A percentile compares a stretch with the other conserved stretches of the same genome.
Conservation (phyloP, 2,888 invertebrate genomes). For the Junonia oenone region DNA sequence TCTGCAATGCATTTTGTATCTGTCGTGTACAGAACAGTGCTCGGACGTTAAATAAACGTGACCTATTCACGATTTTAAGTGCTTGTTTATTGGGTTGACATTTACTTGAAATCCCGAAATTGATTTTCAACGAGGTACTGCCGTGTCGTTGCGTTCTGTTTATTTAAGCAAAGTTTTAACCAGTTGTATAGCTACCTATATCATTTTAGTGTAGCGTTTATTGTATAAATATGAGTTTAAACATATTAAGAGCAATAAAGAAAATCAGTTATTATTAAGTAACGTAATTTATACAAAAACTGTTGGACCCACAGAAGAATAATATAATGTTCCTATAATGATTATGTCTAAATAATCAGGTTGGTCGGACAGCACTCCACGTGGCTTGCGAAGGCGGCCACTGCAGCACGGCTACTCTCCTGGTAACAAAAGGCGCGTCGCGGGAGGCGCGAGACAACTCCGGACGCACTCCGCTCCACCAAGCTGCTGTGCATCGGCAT, state of each 20-base stretch:
- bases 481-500: constrained; percentile 87
- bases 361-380: constrained; percentile 83
- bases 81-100: background rate
- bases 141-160: background rate
- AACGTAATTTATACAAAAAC: too few species aligned
- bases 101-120: too few species aligned
- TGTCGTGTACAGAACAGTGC: constrained; percentile 14
- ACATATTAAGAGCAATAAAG: too few species aligned
- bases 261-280: too few species aligned
- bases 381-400: constrained; percentile 85
- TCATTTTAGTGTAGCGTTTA: too few species aligned
- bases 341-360: constrained; percentile 36
- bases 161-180: background rate
- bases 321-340: too few species aligned
- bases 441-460: constrained; percentile 84
- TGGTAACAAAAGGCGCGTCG: constrained; percentile 81
- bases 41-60: constrained; percentile 3
- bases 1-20: constrained; percentile 13
- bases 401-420: constrained; percentile 77
- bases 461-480: constrained; percentile 86
- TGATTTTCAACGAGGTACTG: too few species aligned
- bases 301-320: too few species aligned
- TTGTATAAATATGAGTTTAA: too few species aligned
- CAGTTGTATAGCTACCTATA: too few species aligned
- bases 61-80: constrained; percentile 5